Conservation (phyloP, 2,113 vertebrate species). For the Alectura lathami region DNA sequence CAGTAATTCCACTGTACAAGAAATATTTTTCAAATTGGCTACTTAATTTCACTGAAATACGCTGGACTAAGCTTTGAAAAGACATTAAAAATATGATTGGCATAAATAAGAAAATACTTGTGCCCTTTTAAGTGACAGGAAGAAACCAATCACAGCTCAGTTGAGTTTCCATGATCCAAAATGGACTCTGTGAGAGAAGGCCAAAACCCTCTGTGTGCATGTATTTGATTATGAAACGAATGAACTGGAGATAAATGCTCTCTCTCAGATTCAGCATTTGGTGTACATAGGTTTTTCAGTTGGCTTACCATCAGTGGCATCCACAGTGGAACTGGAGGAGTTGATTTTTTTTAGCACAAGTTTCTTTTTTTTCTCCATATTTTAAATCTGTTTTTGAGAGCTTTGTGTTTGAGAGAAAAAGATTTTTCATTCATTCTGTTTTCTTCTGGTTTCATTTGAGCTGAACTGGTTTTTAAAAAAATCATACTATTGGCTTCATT, state of each 20-base stretch:
- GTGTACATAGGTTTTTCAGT: neutral
- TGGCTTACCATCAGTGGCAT: neutral
- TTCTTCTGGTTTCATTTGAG: neutral
- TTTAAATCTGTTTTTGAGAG: too few relatives aligned
- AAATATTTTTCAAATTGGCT: neutral
- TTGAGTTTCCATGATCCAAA: neutral
- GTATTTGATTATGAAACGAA: neutral
- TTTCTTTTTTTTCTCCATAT: accelerated
- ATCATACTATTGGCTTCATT: neutral
- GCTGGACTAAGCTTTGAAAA: neutral
- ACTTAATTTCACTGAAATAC: neutral
- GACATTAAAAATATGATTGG: neutral
- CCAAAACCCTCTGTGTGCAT: neutral
- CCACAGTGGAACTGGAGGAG: neutral
- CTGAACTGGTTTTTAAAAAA: neutral
- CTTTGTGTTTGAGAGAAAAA: neutral
- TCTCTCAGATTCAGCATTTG: neutral
- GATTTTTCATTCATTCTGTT: neutral
- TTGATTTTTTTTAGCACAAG: neutral
- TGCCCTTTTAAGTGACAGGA: neutral
- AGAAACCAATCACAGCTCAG: neutral
- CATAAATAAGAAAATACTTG: neutral
- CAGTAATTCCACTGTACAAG: neutral
- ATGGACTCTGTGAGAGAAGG: neutral
- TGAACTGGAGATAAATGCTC: neutral